These are phyloP conservation scores for Hololepta plana DNA, from an alignment of 2,888 invertebrate species.

Conservation along the genomic window DNA sequence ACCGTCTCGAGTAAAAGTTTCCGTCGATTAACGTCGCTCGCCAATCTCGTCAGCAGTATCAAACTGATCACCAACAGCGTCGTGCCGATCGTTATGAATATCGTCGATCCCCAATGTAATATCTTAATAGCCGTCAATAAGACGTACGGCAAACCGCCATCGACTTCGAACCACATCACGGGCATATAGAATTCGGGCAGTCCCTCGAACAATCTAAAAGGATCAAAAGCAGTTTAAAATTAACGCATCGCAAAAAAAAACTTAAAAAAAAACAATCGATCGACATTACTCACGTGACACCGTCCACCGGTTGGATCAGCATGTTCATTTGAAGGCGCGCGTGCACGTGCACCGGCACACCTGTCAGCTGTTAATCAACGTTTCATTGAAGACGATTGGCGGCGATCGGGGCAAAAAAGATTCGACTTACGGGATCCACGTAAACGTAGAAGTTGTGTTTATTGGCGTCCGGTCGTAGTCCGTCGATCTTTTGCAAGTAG, in stretches of 20 bases:
- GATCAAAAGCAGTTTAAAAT: neutral
- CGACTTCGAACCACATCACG: too few relatives aligned
- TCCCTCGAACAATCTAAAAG: slow-evolving; percentile 6
- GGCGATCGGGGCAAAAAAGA: too few relatives aligned
- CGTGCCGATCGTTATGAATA: slow-evolving; percentile 6
- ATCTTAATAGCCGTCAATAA: too few relatives aligned
- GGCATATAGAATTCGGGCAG: slow-evolving; percentile 8
- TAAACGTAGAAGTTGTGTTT: slow-evolving; percentile 60
- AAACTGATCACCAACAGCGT: slow-evolving; percentile 5
- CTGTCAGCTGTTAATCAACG: slow-evolving; percentile 27
- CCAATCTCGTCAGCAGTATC: too few relatives aligned
- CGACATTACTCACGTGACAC: slow-evolving; percentile 28
- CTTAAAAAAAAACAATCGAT: neutral
- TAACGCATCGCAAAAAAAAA: too few relatives aligned
- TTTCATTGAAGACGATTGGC: too few relatives aligned
- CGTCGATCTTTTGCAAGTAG: slow-evolving; percentile 43
- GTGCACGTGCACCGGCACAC: slow-evolving; percentile 47
- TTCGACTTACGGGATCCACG: slow-evolving; percentile 48
- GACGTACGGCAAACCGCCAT: too few relatives aligned
- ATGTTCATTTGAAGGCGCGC: slow-evolving; percentile 60
- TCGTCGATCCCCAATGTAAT: slow-evolving; percentile 6
- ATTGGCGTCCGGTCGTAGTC: slow-evolving; percentile 46
- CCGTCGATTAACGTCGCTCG: too few relatives aligned
- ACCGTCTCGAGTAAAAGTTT: too few relatives aligned
- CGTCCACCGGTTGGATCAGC: slow-evolving; percentile 28